Evolutionary conservation across 2,113 vertebrate species (phyloP).

Genomic region (Oxygymnocypris stewartii): DNA sequence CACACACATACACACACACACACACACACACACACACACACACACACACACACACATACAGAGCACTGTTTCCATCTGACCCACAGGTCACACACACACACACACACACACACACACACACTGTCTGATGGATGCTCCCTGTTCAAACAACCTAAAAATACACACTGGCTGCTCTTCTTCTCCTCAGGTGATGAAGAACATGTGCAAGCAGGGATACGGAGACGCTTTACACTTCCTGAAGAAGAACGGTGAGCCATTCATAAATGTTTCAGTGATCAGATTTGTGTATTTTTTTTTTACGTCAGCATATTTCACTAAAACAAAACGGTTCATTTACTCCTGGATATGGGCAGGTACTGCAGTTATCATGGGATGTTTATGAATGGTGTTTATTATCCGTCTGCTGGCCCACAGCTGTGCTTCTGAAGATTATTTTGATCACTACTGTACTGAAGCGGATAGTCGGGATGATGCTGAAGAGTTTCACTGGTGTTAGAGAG

Average conservation of each 20-base stretch:
- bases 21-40: slow-evolving; percentile 22
- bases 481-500: slow-evolving; percentile 37
- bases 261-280: neutral
- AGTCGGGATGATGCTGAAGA: neutral
- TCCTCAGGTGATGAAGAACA: slow-evolving; percentile 87
- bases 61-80: slow-evolving; percentile 92
- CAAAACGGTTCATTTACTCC: neutral
- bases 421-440: neutral
- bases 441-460: neutral
- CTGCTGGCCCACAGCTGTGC: neutral
- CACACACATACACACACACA: too few relatives aligned
- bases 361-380: neutral
- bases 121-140: neutral
- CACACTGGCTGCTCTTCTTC: slow-evolving; percentile 66
- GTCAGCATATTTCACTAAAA: neutral
- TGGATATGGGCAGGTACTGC: neutral
- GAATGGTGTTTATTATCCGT: neutral
- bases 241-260: slow-evolving; percentile 81
- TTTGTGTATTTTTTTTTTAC: neutral
- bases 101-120: neutral
- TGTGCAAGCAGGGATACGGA: slow-evolving; percentile 95
- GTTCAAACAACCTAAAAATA: neutral
- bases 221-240: slow-evolving; percentile 90
- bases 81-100: slow-evolving; percentile 72
- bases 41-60: slow-evolving; percentile 47